phyloP scores from a whole-genome alignment of 2,113 vertebrate species.

The Hucho hucho region DNA sequence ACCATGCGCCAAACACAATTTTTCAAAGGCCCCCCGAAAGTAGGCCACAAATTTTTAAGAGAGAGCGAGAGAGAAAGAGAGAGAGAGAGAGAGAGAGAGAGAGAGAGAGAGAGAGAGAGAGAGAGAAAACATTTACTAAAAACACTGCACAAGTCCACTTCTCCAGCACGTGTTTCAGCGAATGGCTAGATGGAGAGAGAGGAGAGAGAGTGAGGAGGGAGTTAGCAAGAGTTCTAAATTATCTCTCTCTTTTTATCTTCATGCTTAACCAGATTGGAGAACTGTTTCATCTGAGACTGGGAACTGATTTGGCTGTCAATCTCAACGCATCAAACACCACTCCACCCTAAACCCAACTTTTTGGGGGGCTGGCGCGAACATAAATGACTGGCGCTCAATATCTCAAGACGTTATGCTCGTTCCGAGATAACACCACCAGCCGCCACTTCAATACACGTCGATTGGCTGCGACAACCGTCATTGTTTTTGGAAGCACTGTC shows the following conservation, averaged over 20 bases:
- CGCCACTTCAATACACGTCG: slow-evolving; percentile 14
- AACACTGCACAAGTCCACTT: slow-evolving; percentile 6
- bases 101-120: slow-evolving; percentile 1
- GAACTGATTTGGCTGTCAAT: slow-evolving; percentile 15
- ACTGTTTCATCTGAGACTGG: not conserved
- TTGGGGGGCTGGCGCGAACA: not conserved
- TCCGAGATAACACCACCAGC: slow-evolving; percentile 10
- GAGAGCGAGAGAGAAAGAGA: slow-evolving; percentile 2
- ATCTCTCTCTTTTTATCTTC: slow-evolving; percentile 22
- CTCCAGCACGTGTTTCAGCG: not conserved
- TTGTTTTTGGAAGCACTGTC: slow-evolving; percentile 3
- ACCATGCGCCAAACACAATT: slow-evolving; percentile 49
- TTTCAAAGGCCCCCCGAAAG: slow-evolving; percentile 62
- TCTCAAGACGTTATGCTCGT: not conserved
- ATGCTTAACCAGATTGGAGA: slow-evolving; percentile 20
- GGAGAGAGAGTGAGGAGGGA: not conserved
- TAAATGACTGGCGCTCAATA: slow-evolving; percentile 3
- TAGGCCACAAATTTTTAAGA: slow-evolving; percentile 60
- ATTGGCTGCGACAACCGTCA: not conserved
- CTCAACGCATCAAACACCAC: not conserved
- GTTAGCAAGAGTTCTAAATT: not conserved
- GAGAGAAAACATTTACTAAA: not conserved
- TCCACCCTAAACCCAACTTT: not conserved
- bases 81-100: slow-evolving; percentile 2
- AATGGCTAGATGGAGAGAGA: not conserved